Evolutionary conservation across 2,888 invertebrate species (phyloP).

Genomic region (Dasysyrphus albostriatus): DNA sequence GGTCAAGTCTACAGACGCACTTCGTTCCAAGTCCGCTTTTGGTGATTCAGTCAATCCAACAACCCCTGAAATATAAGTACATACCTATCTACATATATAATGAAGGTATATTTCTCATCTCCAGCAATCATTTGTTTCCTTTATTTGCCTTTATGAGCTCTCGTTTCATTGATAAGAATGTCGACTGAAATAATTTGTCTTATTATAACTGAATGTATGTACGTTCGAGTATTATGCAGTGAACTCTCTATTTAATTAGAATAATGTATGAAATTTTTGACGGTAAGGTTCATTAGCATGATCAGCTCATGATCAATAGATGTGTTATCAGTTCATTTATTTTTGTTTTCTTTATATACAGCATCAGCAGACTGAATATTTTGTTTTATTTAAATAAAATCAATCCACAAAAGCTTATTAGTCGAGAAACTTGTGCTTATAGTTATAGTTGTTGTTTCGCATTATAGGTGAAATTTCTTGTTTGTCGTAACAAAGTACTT

Average conservation of each 20-base stretch:
- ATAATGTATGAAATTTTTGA: conserved; percentile 24
- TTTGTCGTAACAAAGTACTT: conserved; percentile 7
- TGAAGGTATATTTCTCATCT: conserved; percentile 9
- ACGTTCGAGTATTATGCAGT: not conserved
- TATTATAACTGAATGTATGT: not conserved
- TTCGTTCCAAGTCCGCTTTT: conserved; percentile 20
- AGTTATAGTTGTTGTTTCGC: conserved; percentile 12
- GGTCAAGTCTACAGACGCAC: conserved; percentile 33
- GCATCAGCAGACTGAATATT: not conserved
- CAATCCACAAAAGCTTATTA: conserved; percentile 20
- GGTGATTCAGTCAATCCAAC: conserved; percentile 54
- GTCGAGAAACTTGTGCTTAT: conserved; percentile 14
- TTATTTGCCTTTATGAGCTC: conserved; percentile 23
- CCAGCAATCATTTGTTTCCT: not conserved
- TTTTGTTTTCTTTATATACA: not conserved
- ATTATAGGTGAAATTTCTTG: not conserved
- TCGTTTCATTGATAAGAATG: conserved; percentile 45
- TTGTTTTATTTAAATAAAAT: conserved; percentile 31
- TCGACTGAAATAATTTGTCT: conserved; percentile 18
- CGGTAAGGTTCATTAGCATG: conserved; percentile 37
- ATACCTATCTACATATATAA: not conserved
- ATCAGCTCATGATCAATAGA: conserved; percentile 66
- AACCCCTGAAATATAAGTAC: conserved; percentile 24
- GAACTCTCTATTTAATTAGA: conserved; percentile 22
- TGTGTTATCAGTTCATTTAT: conserved; percentile 37